Percentiles rank a stretch among this genome's conserved stretches.
These are phyloP conservation scores for Corynorhinus townsendii DNA, from an alignment of 2,113 vertebrate genomes.

Conservation along the genomic window DNA sequence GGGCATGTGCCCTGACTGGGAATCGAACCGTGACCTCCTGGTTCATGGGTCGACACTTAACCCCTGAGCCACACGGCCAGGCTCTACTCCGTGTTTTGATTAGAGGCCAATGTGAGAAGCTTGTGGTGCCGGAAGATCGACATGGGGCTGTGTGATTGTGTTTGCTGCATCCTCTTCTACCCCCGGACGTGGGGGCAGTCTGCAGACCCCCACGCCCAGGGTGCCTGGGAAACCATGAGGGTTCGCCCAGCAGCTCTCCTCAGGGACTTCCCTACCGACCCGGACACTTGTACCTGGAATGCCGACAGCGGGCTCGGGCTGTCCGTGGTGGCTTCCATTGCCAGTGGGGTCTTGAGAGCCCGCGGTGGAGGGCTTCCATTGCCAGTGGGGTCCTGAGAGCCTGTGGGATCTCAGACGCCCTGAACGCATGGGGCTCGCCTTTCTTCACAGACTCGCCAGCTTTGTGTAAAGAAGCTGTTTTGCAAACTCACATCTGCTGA, in stretches of 20 bases:
- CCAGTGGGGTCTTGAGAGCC: neutral
- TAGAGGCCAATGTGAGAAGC: neutral
- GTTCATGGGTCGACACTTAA: too few species aligned
- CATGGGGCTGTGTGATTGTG: neutral
- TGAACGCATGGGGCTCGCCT: neutral
- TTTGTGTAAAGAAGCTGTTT: constrained; percentile 19
- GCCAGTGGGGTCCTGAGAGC: neutral
- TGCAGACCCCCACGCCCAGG: neutral
- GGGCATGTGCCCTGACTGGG: too few species aligned
- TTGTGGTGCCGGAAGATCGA: neutral
- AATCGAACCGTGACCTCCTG: too few species aligned
- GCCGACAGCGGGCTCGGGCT: neutral
- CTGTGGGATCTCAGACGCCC: neutral
- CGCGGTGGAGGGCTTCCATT: neutral
- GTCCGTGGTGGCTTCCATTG: neutral
- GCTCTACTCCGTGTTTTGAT: neutral
- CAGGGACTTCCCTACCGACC: neutral
- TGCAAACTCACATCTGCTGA: constrained; percentile 26
- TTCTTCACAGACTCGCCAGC: neutral
- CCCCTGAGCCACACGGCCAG: neutral
- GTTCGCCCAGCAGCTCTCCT: neutral
- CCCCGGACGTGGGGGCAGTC: neutral
- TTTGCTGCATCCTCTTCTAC: neutral
- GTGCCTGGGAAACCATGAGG: neutral
- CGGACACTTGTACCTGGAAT: neutral